Evolutionary conservation across 2,888 invertebrate genomes (phyloP).

Genomic region (Corbicula japonica): DNA sequence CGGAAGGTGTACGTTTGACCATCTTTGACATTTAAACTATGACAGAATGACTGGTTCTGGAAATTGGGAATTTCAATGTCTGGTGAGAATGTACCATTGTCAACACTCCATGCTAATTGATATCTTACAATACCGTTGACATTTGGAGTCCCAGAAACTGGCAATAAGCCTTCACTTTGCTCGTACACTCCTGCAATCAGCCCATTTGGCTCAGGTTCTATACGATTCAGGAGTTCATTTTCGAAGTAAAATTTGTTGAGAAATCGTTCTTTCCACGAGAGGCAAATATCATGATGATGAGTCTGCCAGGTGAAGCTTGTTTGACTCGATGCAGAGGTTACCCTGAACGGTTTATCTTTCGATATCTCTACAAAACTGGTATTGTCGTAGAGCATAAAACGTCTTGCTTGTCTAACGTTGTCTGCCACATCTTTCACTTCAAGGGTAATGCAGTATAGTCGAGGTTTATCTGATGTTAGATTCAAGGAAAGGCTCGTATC

Average conservation of each 20-base stretch:
- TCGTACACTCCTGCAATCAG: slow-evolving; percentile 63
- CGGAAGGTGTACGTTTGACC: slow-evolving; percentile 57
- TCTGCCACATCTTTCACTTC: slow-evolving; percentile 57
- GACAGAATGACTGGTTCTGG: slow-evolving; percentile 49
- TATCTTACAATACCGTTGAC: slow-evolving; percentile 61
- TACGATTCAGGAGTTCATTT: slow-evolving; percentile 50
- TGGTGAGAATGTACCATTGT: not conserved
- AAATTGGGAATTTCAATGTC: slow-evolving; percentile 36
- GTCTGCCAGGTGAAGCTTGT: slow-evolving; percentile 15
- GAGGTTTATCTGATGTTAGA: slow-evolving; percentile 30
- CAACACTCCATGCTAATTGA: slow-evolving; percentile 30
- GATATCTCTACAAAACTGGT: slow-evolving; percentile 24
- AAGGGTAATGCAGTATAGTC: slow-evolving; percentile 9
- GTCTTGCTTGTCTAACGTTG: slow-evolving; percentile 60
- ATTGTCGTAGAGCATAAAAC: slow-evolving; percentile 69
- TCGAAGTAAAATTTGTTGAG: slow-evolving; percentile 20
- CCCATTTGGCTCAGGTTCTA: slow-evolving; percentile 46
- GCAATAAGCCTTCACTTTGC: slow-evolving; percentile 59
- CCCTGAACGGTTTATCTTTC: slow-evolving; percentile 20
- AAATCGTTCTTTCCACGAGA: slow-evolving; percentile 14
- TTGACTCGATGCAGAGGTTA: slow-evolving; percentile 26
- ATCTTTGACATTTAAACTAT: slow-evolving; percentile 45
- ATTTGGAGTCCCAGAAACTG: slow-evolving; percentile 65
- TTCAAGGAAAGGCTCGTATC: not conserved
- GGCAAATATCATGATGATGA: slow-evolving; percentile 5